Conservation (phyloP, 2,113 vertebrate species). For the Solenodon paradoxus region DNA sequence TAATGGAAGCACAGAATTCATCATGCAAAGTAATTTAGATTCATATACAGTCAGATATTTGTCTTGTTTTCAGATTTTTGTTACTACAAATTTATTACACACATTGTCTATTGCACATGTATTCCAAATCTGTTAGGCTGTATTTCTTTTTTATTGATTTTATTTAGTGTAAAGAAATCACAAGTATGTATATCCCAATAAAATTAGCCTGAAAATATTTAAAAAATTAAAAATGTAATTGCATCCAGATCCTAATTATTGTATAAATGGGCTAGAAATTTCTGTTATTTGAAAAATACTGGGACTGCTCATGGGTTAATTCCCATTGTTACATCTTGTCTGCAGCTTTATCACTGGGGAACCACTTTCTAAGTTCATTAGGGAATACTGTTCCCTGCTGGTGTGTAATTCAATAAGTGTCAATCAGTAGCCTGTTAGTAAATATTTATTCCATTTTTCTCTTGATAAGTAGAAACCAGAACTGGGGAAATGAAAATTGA, state of each 20-base stretch:
- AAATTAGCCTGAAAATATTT: not conserved
- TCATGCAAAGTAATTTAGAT: not conserved
- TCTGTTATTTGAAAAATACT: not conserved
- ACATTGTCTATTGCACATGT: not conserved
- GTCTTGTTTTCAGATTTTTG: not conserved
- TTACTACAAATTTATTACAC: not conserved
- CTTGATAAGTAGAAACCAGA: conserved; percentile 28
- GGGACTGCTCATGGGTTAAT: not conserved
- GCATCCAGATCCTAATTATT: not conserved
- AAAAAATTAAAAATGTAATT: not conserved
- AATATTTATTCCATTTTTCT: conserved; percentile 9
- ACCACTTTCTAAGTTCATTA: conserved; percentile 26
- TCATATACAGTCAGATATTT: not conserved
- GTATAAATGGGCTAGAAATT: not conserved
- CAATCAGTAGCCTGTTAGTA: not conserved
- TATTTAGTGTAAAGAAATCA: not conserved
- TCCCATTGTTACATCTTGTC: not conserved
- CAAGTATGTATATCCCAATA: not conserved
- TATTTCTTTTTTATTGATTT: not conserved
- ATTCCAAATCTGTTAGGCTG: not conserved
- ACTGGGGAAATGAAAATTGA: not conserved
- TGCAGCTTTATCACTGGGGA: not conserved
- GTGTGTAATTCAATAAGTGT: conserved; percentile 40
- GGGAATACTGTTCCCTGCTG: not conserved
- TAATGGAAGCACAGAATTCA: not conserved